phyloP scores from a whole-genome alignment of 2,797 vertebrate species.

The Nasua narica region DNA sequence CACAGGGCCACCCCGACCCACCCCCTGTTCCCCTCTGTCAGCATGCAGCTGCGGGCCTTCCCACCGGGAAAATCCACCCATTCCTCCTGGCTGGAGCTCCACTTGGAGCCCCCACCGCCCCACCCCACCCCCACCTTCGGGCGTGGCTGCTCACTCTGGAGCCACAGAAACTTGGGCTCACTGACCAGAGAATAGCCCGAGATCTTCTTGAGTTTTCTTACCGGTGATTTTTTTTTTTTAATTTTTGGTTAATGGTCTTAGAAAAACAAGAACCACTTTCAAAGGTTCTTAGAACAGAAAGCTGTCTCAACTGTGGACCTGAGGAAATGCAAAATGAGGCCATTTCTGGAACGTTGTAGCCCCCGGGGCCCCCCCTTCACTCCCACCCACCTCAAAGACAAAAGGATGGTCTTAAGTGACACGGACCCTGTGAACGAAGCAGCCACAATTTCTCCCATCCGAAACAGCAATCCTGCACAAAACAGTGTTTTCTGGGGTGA shows the following conservation, averaged over 20 bases:
- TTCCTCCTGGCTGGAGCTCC: not conserved
- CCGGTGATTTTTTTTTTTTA: not conserved
- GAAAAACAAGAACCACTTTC: not conserved
- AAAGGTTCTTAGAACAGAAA: not conserved
- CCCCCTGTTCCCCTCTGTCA: not conserved
- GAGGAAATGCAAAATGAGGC: not conserved
- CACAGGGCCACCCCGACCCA: too few relatives aligned
- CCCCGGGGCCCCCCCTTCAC: rapidly evolving
- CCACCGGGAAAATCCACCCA: rapidly evolving
- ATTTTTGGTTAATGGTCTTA: not conserved
- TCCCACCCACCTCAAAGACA: not conserved
- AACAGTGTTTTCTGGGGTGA: too few relatives aligned
- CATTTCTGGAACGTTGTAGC: not conserved
- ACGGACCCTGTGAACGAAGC: rapidly evolving
- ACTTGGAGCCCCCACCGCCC: rapidly evolving
- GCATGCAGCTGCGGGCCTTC: not conserved
- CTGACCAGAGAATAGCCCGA: not conserved
- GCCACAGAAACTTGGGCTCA: not conserved
- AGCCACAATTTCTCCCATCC: not conserved
- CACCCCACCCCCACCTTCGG: not conserved
- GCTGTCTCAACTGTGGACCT: not conserved
- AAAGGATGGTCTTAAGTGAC: not conserved
- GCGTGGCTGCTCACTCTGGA: not conserved
- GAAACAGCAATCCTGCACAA: rapidly evolving
- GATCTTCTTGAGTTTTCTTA: not conserved